Percentiles rank a stretch among this genome's conserved stretches.
Conservation (phyloP, 2,888 invertebrate species). For the Drosophila paucipuncta region DNA sequence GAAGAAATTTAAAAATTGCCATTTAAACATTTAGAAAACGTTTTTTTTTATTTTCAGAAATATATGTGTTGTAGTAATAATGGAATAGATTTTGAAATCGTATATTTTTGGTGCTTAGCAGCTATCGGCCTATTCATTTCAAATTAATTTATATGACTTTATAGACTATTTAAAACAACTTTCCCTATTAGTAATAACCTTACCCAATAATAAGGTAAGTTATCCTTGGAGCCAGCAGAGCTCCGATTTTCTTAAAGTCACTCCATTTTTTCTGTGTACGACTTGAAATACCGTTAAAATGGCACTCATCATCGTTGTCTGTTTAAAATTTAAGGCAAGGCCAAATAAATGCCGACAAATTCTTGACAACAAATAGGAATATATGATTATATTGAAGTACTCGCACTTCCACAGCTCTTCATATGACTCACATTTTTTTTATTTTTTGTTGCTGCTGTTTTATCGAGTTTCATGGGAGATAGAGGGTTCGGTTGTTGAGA, state of each 20-base stretch:
- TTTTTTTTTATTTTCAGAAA: too few relatives aligned
- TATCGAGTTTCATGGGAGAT: constrained; percentile 3
- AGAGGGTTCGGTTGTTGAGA: not conserved
- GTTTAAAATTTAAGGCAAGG: constrained; percentile 32
- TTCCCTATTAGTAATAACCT: too few relatives aligned
- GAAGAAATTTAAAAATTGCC: too few relatives aligned
- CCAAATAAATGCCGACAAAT: constrained; percentile 29
- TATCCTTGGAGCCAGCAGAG: not conserved
- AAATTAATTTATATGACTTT: too few relatives aligned
- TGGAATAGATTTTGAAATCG: too few relatives aligned
- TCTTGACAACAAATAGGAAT: constrained; percentile 25
- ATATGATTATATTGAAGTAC: constrained; percentile 53
- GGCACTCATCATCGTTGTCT: not conserved
- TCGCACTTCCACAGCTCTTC: constrained; percentile 2
- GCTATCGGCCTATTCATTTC: not conserved
- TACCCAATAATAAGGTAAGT: not conserved
- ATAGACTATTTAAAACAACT: not conserved
- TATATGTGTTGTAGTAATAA: too few relatives aligned
- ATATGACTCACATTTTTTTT: constrained; percentile 19
- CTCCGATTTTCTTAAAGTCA: not conserved
- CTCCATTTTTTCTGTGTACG: too few relatives aligned
- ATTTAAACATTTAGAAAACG: too few relatives aligned
- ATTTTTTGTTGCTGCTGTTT: constrained; percentile 25
- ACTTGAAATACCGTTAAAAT: not conserved
- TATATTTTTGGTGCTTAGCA: too few relatives aligned